A percentile compares a stretch with the other conserved stretches of the same genome.
Evolutionary conservation across 2,888 invertebrate species (phyloP).

Genomic region (Homarus gammarus): DNA sequence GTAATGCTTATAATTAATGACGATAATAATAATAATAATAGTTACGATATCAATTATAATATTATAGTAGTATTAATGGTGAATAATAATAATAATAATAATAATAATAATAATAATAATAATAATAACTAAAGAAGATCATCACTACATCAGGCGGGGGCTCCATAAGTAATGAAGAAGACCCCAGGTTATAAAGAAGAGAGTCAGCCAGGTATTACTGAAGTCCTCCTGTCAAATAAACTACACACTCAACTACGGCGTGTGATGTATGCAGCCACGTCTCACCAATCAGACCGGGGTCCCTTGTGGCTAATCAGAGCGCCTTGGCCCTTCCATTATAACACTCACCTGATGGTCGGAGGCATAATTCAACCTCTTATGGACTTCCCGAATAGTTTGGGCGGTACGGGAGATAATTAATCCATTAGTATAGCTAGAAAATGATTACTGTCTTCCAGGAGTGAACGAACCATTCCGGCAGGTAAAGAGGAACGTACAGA

Average conservation of each 20-base stretch:
- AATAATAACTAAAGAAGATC: too few species aligned
- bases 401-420: slow-evolving; percentile 45
- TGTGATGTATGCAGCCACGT: neutral
- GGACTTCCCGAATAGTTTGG: slow-evolving; percentile 38
- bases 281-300: neutral
- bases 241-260: neutral
- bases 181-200: too few species aligned
- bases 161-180: too few species aligned
- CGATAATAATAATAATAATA: too few species aligned
- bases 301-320: slow-evolving; percentile 15
- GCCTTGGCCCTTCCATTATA: slow-evolving; percentile 25
- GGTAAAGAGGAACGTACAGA: too few species aligned
- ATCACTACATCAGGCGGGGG: too few species aligned
- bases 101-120: too few species aligned
- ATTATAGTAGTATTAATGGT: too few species aligned
- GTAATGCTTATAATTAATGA: too few species aligned
- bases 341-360: slow-evolving; percentile 4
- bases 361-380: slow-evolving; percentile 42
- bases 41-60: too few species aligned
- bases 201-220: too few species aligned
- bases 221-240: neutral
- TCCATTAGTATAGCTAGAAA: slow-evolving; percentile 44
- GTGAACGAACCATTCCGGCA: slow-evolving; percentile 27
- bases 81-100: too few species aligned
- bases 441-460: slow-evolving; percentile 42